Base-by-base conservation (phyloP, 2,113 vertebrate genomes). In the Chascanopsetta lugubris region DNA sequence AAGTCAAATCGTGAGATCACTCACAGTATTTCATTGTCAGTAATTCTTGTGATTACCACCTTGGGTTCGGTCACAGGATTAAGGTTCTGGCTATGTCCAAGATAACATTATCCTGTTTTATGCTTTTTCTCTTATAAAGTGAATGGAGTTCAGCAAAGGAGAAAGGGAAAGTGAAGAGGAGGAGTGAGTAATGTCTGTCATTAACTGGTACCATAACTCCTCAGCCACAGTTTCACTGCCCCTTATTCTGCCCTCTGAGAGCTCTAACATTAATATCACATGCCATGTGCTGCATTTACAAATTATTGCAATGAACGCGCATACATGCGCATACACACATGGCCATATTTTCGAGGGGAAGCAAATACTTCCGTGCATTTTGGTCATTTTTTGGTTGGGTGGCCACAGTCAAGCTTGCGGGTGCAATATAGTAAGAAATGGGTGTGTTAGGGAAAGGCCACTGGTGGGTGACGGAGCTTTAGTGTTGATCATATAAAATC, bases 401-500 rank as follows among this genome's bases (percentile, higher is more conserved):
- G 75, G 67, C 38, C 55, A 38, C 46, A 70, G 67, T 47, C 17
- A 48, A 69, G 65, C 58, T n/a, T 77, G 48, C 25, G 60, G 75
- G 67, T 65, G 55, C 58, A 69, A 50, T 63, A 47, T 65, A 60
- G 51, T 50, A 64, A 66, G 46, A 51, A 77, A 82, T 67, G 42
- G 77, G 67, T n/a, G 47, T 26, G 56, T 59, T 69, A 57, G 72
- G n/a, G 67, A 77, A 81, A 59, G 17, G 5, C 57, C 61, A 42
- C 12, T 42, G 38, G 38, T 42, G 45, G 40, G 53, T 81, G 72
- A 69, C 36, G n/a, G 29, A 8, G 57, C 72, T 84, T 85, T 85
- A 83, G 73, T 69, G 72, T 67, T 61, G 65, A 72, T 85, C 73
- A 69, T 71, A 86, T 83, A 61, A 90, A 78, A 58, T 80, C 55